Percentiles rank a stretch among this genome's conserved stretches.
Conservation (phyloP, 1,140 invertebrate species). For the Hylaeus volcanicus region DNA sequence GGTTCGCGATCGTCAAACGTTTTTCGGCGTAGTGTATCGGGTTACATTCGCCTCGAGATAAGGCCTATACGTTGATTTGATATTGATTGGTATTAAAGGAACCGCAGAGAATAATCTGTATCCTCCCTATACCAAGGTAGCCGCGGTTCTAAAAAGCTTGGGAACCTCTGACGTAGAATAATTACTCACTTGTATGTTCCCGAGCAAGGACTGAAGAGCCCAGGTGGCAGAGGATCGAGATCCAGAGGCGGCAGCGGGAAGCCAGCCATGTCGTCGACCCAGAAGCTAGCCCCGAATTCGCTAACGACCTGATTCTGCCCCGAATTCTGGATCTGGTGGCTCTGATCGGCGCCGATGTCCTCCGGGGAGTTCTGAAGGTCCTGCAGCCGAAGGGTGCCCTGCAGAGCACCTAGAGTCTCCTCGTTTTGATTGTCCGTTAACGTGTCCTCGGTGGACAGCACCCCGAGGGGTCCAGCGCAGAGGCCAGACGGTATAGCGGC, state of each 20-base stretch:
- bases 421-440: slow-evolving; percentile 72
- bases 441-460: slow-evolving; percentile 72
- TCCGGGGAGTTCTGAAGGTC: slow-evolving; percentile 75
- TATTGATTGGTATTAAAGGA: no score
- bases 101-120: no score
- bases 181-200: slow-evolving; percentile 85
- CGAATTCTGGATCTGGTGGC: slow-evolving; percentile 72
- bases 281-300: slow-evolving; percentile 80
- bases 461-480: slow-evolving; percentile 73
- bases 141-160: no score
- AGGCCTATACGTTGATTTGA: no score
- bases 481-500: slow-evolving; percentile 78
- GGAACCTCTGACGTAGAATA: no score
- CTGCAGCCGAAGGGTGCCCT: slow-evolving; percentile 73
- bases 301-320: slow-evolving; percentile 74
- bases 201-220: slow-evolving; percentile 84
- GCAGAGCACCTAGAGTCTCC: slow-evolving; percentile 68
- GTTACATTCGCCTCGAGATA: no score
- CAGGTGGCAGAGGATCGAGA: slow-evolving; percentile 84
- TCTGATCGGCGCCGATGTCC: slow-evolving; percentile 71
- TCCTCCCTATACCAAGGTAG: no score
- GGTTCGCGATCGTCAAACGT: no score
- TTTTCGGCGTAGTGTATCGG: no score
- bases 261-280: slow-evolving; percentile 90
- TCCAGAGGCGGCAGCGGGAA: slow-evolving; percentile 89